Evolutionary conservation across 2,113 vertebrate species (phyloP), one percentile per base, ranked within the genome.

Genomic region (Malurus alboscapulatus): DNA sequence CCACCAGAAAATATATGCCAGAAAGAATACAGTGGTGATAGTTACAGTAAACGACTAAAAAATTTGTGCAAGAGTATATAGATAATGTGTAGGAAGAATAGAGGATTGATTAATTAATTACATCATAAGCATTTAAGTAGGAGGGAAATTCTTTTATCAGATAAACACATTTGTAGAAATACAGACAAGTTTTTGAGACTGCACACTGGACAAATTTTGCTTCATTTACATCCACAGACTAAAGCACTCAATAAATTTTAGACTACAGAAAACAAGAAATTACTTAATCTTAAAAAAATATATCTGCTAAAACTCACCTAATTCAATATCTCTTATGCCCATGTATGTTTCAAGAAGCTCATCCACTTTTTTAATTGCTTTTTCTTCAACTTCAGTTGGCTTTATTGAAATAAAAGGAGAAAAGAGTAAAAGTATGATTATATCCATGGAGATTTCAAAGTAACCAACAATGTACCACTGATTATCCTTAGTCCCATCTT

Each of bases 261-360:
- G 17, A 51, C 25, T 30, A 40, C 14, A 68, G 40, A 75, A 87
- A 88, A 69, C 34, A 40, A 82, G 24, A 85, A 83, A 69, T 58
- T 13, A 65, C 53, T 84, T 80, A 47, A 79, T 81, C 71, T 59
- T 38, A 24, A 61, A 34, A n/a, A 47, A 90, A 92, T 5, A 10
- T 10, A 44, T 40, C 47, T 67, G 32, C 67, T 75, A 88, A 87
- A 79, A 94, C 98, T 98, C 96, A 99, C 99, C 99, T 79, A 99
- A 98, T 86, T 99, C 99, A 20, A 55, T 97, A 96, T 99, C 99
- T 96, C 99, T 98, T 97, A 99, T 99, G 62, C 99, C 99, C 99
- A 99, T 98, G 95, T 99, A 99, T n/a, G 97, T 98, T 97, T 99
- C 99, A 91, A 99, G 98, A 59, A 99, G 98, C 84, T 98, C 99